Base-by-base conservation (phyloP, 2,113 vertebrate genomes). In the Poeciliopsis retropinna region DNA sequence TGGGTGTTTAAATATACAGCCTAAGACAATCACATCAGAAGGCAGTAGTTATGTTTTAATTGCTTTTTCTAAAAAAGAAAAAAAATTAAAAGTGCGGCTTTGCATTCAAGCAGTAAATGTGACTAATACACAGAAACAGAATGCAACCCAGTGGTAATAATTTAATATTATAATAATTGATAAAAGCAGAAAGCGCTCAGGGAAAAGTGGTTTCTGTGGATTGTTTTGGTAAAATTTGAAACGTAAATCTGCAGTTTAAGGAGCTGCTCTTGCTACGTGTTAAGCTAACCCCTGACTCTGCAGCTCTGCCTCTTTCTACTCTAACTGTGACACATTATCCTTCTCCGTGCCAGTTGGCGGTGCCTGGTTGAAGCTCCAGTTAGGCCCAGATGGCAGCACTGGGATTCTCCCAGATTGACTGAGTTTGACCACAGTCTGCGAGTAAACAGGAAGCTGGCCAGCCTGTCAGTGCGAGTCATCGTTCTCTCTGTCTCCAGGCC, bases 391-490 rank as follows among this genome's bases (percentile, higher is more conserved):
- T 83, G 84, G 84, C 78, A 66, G 81, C 27, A 11, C 70, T 78
- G 89, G 85, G 87, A 91, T 82, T 83, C 70, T 88, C 86, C 73
- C 60, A 87, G 87, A 89, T 78, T 82, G 77, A 78, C 84, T 78
- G 88, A 89, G 87, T 90, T 92, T 86, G 86, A 86, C 78, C 75
- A 87, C 83, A 88, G 82, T 81, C 90, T 89, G 88, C 65, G 77
- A 86, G 78, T 37, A 81, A 86, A 82, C 66, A 82, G 81, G 75
- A 80, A 54, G 72, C 74, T 4, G 30, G 80, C 72, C 83, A 83
- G 57, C 62, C 75, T 51, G 60, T 60, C 62, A 78, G 74, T 61
- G 51, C 61, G n/a, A 78, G 62, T 79, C 67, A 61, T 57, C 60
- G 32, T 57, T 37, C 41, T 65, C 60, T 60, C 44, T 28, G 44